Conservation (phyloP, 2,113 vertebrate species). For the Melierax canorus region DNA sequence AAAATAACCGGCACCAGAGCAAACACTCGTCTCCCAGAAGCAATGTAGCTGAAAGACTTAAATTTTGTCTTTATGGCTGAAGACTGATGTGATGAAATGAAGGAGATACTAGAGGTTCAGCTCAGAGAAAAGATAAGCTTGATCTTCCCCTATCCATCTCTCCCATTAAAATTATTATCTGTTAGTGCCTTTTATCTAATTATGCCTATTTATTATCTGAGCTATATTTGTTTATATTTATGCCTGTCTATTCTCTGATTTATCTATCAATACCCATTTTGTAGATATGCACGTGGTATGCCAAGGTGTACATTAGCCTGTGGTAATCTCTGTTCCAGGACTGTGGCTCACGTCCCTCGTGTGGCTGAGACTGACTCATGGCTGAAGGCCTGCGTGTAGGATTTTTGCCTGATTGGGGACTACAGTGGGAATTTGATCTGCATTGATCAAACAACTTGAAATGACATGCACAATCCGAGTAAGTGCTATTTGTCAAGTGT, state of each 20-base stretch:
- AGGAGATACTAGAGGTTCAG: neutral
- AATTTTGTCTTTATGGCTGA: neutral
- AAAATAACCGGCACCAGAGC: neutral
- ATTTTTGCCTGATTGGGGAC: neutral
- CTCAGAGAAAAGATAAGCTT: neutral
- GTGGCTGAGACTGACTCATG: neutral
- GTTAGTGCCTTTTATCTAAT: neutral
- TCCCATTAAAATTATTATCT: neutral
- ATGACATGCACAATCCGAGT: neutral
- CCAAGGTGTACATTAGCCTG: neutral
- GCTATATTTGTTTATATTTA: neutral
- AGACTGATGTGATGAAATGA: neutral
- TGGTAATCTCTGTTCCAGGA: neutral
- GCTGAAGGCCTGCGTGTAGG: neutral
- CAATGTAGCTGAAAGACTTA: neutral
- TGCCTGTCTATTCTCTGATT: neutral
- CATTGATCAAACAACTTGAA: neutral
- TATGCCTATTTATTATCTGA: neutral
- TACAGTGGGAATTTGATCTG: neutral
- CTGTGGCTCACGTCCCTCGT: neutral
- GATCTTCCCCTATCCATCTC: neutral
- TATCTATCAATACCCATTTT: neutral
- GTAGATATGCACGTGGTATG: neutral
- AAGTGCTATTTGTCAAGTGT: neutral
- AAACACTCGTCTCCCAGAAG: neutral